phyloP scores from a whole-genome alignment of 2,113 vertebrate genomes.

The Gallinago media region DNA sequence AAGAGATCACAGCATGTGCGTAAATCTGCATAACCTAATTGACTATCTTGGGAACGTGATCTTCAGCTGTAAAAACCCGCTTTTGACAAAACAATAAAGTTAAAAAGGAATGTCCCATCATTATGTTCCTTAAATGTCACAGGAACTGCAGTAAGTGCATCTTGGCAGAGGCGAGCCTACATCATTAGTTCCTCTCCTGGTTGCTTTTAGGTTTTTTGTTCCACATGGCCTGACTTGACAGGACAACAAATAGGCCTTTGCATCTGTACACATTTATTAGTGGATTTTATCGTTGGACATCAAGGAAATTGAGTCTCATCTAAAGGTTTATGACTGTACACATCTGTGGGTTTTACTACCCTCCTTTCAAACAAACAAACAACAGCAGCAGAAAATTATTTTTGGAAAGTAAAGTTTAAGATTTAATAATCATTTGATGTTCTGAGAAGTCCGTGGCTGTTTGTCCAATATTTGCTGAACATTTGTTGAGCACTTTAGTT shows the following conservation, averaged over 20 bases:
- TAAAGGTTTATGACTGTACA: slow-evolving; percentile 57
- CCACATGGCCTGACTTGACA: slow-evolving; percentile 62
- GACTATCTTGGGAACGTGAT: slow-evolving; percentile 57
- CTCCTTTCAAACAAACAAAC: slow-evolving; percentile 66
- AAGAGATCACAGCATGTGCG: slow-evolving; percentile 25
- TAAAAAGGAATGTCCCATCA: slow-evolving; percentile 67
- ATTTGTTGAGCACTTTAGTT: slow-evolving; percentile 24
- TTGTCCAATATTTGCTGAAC: slow-evolving; percentile 37
- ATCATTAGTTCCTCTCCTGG: slow-evolving; percentile 67
- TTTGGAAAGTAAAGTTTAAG: slow-evolving; percentile 52
- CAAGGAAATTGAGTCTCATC: slow-evolving; percentile 68
- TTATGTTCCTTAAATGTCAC: slow-evolving; percentile 69
- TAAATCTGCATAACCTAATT: slow-evolving; percentile 63
- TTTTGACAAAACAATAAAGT: slow-evolving; percentile 63
- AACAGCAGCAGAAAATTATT: slow-evolving; percentile 58
- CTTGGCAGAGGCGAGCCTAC: slow-evolving; percentile 37
- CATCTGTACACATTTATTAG: slow-evolving; percentile 60
- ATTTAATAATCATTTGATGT: slow-evolving; percentile 69
- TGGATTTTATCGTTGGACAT: slow-evolving; percentile 65
- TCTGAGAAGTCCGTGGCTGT: slow-evolving; percentile 48
- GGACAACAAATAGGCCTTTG: slow-evolving; percentile 68
- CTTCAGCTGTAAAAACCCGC: slow-evolving; percentile 62
- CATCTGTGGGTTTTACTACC: slow-evolving; percentile 59
- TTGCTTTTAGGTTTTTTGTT: slow-evolving; percentile 62
- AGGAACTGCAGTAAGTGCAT: slow-evolving; percentile 68